Evolutionary conservation across 2,113 vertebrate genomes (phyloP).

Genomic region (Halcyon senegalensis): DNA sequence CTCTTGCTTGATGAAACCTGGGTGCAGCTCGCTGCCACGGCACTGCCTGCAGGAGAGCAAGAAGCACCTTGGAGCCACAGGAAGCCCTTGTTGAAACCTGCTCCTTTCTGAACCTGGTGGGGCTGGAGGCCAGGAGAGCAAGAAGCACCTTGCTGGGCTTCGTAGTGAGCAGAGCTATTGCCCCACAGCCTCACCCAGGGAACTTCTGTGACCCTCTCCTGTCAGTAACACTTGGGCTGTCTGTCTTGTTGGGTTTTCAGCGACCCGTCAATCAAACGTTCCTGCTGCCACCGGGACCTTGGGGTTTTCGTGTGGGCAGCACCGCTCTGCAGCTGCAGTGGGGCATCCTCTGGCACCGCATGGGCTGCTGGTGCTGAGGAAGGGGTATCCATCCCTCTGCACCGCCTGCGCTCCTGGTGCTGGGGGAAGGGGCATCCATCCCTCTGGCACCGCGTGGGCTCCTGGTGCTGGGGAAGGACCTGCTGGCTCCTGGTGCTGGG

Average conservation of each 20-base stretch:
- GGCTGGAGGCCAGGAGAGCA: neutral
- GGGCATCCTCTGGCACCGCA: neutral
- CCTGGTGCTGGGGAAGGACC: neutral
- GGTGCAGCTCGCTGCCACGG: neutral
- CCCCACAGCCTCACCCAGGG: accelerated
- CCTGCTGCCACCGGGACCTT: neutral
- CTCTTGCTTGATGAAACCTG: accelerated
- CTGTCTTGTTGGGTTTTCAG: neutral
- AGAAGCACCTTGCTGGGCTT: neutral
- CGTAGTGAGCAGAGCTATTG: accelerated
- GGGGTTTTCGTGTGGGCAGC: neutral
- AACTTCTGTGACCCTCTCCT: neutral
- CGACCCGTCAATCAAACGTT: neutral
- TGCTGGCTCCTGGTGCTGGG: neutral
- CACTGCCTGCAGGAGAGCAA: neutral
- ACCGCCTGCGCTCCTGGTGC: too few species aligned
- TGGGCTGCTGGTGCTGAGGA: neutral
- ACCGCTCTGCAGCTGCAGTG: neutral
- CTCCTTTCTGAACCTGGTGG: accelerated
- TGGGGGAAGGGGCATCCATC: too few species aligned
- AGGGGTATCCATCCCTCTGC: too few species aligned
- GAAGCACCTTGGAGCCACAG: neutral
- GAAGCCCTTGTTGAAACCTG: neutral
- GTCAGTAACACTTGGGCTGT: neutral
- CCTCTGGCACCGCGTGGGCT: neutral